Evolutionary conservation across 2,113 vertebrate species (phyloP).

Genomic region (Pseudopipra pipra): DNA sequence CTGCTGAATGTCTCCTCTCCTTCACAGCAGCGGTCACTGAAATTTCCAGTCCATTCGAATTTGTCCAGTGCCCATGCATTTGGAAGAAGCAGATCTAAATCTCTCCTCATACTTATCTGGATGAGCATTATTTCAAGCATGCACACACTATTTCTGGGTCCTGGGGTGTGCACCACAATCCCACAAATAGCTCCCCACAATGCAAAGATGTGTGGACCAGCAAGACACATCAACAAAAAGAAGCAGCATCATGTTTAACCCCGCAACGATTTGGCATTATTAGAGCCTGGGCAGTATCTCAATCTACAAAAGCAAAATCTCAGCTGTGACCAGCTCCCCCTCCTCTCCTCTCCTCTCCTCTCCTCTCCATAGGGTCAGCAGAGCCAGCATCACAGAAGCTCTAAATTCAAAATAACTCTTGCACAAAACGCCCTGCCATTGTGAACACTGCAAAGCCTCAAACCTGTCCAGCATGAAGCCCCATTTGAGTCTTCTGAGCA

Average conservation of each 20-base stretch:
- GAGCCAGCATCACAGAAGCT: background rate
- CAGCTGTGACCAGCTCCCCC: background rate
- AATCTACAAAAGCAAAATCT: background rate
- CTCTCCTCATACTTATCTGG: background rate
- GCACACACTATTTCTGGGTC: background rate
- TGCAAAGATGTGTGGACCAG: background rate
- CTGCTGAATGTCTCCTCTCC: background rate
- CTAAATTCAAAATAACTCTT: background rate
- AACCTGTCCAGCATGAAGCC: background rate
- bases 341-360: background rate
- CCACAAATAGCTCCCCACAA: background rate
- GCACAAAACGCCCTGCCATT: background rate
- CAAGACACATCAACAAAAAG: background rate
- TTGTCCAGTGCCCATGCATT: background rate
- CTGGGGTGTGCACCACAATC: background rate
- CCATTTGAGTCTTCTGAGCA: constrained; percentile 14
- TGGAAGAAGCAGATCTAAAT: background rate
- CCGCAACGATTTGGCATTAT: background rate
- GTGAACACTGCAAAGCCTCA: background rate
- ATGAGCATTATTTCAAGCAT: background rate
- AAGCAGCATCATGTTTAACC: background rate
- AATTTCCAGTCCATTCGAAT: background rate
- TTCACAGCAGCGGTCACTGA: background rate
- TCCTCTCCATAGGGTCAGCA: background rate
- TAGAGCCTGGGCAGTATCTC: background rate